These are phyloP conservation scores for Eretmocerus hayati DNA, from an alignment of 2,888 invertebrate species.

Conservation along the genomic window DNA sequence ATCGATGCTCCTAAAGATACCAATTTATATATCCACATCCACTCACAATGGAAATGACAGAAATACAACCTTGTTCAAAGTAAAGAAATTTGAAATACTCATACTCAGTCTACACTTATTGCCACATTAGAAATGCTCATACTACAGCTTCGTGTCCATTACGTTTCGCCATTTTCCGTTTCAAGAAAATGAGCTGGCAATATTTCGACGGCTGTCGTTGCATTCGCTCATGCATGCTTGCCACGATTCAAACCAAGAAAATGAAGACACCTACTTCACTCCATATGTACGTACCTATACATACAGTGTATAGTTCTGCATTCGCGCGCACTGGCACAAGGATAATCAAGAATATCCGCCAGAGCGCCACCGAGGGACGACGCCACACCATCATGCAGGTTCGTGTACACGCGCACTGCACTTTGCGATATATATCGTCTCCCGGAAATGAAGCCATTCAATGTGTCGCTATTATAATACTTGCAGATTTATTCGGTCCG, in stretches of 20 bases:
- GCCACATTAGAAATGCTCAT: background rate
- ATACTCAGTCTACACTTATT: background rate
- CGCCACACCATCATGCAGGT: too few relatives aligned
- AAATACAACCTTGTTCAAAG: too few relatives aligned
- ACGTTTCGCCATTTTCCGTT: constrained; percentile 7
- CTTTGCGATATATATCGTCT: background rate
- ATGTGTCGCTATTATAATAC: constrained; percentile 19
- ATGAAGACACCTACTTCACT: too few relatives aligned
- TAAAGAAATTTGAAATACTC: too few relatives aligned
- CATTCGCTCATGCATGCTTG: too few relatives aligned
- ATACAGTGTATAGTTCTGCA: too few relatives aligned
- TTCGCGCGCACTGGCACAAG: constrained; percentile 5
- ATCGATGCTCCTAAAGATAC: too few relatives aligned
- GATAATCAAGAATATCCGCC: constrained; percentile 23
- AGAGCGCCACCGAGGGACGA: background rate
- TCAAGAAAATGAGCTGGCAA: constrained; percentile 6
- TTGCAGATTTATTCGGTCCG: constrained; percentile 10
- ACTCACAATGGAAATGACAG: too few relatives aligned
- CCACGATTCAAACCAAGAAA: too few relatives aligned
- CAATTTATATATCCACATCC: too few relatives aligned
- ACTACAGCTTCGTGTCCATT: background rate
- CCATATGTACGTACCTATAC: too few relatives aligned
- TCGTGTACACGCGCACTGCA: too few relatives aligned
- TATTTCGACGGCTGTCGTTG: constrained; percentile 17
- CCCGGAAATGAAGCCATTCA: constrained; percentile 22